Base-by-base conservation (phyloP, 2,113 vertebrate genomes). In the Ammospiza caudacuta region DNA sequence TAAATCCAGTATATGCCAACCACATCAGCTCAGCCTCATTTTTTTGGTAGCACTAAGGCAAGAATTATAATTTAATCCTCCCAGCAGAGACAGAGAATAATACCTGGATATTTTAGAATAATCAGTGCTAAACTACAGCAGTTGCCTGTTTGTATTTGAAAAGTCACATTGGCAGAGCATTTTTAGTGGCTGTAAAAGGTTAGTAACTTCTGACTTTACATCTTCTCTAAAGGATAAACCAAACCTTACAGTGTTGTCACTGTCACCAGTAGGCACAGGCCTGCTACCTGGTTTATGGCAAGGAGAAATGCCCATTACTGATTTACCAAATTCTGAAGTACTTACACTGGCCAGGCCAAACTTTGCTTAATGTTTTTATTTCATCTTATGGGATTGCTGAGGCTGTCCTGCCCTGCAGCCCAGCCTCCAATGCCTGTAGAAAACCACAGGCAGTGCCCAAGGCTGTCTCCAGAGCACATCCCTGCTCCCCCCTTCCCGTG, bases 51-150 rank as follows among this genome's bases (percentile, higher is more conserved):
- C 15, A 57, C 11, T 85, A 76, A 63, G 10, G 20, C 70, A 67
- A 77, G 39, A 95, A 88, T 33, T 70, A 58, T n/a, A 12, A 67
- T 43, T 62, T 70, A 52, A 88, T 93, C 69, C 52, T 84, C 31
- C 66, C 37, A 87, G 64, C 27, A 87, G 41, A 69, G 31, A 49
- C 31, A 70, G 8, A 77, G 43, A 63, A 70, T 24, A 55, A 33
- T 16, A 63, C 77, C 27, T 57, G 43, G 55, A 39, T 66, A 75
- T 58, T 67, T 70, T 44, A 82, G 52, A 70, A 67, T 59, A 90
- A 82, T 46, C 44, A 70, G 25, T 27, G 28, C 62, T 79, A 24
- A 91, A 83, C 19, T 70, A 41, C 63, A 76, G 55, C 58, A 69
- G 35, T n/a, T 62, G 33, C 24, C 81, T 57, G 35, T 33, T 73